Evolutionary conservation across 2,113 vertebrate genomes (phyloP), one percentile per base, ranked within the genome.

Genomic region (Cheirogaleus medius): DNA sequence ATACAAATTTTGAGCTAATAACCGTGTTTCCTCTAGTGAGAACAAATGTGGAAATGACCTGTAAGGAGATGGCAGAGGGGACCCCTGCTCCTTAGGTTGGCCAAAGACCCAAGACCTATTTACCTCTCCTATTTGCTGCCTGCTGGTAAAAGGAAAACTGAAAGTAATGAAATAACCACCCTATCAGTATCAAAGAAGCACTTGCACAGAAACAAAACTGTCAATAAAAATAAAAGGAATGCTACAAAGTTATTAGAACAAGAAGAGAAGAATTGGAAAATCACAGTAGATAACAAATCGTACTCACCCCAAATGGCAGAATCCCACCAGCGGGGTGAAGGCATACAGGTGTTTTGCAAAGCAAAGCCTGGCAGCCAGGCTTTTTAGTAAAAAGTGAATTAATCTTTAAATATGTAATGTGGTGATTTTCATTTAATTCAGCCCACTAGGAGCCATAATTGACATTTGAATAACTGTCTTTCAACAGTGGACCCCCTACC

Each of bases 51-150:
- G 4, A 3, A 7, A 6, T 37, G 42, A 5, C 44, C 60, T 5
- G 18, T 3, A 14, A 20, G 9, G 18, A 83, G 47, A 32, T 5
- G 10, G 20, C 18, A 3, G 8, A 3, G 23, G 15, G 39, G 42
- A 49, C 44, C 39, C 1, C 21, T 5, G 5, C 8, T 7, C 5
- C n/a, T 12, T 0, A 20, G 25, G 39, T 20, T 14, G 60, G 44
- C 25, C 54, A 15, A 18, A 44, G 14, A 21, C n/a, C 23, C 3
- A 3, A 49, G 4, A 56, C 34, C 11, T 13, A 23, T 14, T n/a
- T 23, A 27, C 32, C 21, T 34, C 7, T 18, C 4, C 5, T 12
- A 29, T 25, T 25, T 18, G 0, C 92, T 39, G 54, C 47, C 69
- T 34, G 4, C 37, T 73, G 56, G 37, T 47, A 42, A 44, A 66